Evolutionary conservation across 2,797 vertebrate genomes (phyloP).

Genomic region (Gymnocypris eckloni): DNA sequence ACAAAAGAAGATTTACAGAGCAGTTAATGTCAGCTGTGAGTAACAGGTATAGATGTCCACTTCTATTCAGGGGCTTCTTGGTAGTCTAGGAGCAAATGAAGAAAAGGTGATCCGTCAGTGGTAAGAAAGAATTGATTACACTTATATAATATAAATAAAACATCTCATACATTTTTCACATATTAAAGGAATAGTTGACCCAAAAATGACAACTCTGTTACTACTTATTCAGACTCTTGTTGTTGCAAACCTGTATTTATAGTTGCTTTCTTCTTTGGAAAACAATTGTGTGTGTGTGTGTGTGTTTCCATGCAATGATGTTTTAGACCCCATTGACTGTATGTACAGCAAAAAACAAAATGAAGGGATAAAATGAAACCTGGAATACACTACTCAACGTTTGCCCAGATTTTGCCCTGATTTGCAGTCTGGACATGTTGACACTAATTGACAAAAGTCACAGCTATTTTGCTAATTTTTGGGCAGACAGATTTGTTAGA

Average conservation of each 20-base stretch:
- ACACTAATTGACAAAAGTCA: neutral
- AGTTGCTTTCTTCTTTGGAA: neutral
- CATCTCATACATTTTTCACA: neutral
- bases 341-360: neutral
- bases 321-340: neutral
- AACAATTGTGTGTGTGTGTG: too few relatives aligned
- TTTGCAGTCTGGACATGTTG: neutral
- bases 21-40: conserved; percentile 9
- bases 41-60: neutral
- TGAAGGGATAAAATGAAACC: neutral
- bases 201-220: too few relatives aligned
- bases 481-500: neutral
- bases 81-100: conserved; percentile 23
- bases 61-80: neutral
- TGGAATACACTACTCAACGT: neutral
- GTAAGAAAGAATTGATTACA: neutral
- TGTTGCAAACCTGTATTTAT: neutral
- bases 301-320: neutral
- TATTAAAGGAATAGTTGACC: neutral
- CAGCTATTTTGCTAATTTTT: neutral
- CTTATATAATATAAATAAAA: neutral
- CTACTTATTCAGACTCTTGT: too few relatives aligned
- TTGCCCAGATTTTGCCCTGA: neutral
- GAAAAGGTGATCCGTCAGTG: neutral
- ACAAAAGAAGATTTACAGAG: conserved; percentile 20